phyloP scores from a whole-genome alignment of 2,797 vertebrate species.

The Leptatherina wallacei region DNA sequence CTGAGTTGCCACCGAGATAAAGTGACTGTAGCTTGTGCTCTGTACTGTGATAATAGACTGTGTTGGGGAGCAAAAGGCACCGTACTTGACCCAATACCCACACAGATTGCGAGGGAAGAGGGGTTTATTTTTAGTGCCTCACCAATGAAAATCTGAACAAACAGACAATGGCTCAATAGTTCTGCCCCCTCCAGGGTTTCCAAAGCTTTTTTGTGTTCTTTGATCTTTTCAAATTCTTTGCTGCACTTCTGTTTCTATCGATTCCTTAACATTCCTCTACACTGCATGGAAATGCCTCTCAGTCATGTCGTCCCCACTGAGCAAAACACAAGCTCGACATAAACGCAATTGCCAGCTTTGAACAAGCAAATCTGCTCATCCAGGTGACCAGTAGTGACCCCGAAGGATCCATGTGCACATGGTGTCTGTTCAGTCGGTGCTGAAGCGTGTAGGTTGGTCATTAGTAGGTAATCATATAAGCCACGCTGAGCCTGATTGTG shows the following conservation, averaged over 20 bases:
- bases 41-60: constrained; percentile 64
- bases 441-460: constrained; percentile 49
- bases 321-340: constrained; percentile 4
- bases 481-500: constrained; percentile 42
- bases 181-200: constrained; percentile 57
- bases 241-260: constrained; percentile 48
- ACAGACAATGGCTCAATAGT: constrained; percentile 65
- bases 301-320: constrained; percentile 12
- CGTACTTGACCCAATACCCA: constrained; percentile 72
- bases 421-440: constrained; percentile 6
- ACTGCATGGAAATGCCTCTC: constrained; percentile 36
- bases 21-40: constrained; percentile 62
- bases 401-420: constrained; percentile 6
- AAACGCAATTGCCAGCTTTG: constrained; percentile 4
- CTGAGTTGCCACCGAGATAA: constrained; percentile 51
- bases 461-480: constrained; percentile 66
- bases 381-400: constrained; percentile 15
- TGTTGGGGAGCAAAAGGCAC: constrained; percentile 56
- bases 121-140: constrained; percentile 68
- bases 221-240: constrained; percentile 44
- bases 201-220: constrained; percentile 60
- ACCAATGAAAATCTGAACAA: constrained; percentile 57
- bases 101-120: constrained; percentile 36
- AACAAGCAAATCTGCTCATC: constrained; percentile 20
- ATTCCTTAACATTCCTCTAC: constrained; percentile 38